These are phyloP conservation scores for Ischnura elegans DNA, from an alignment of 2,888 invertebrate species.

Conservation along the genomic window DNA sequence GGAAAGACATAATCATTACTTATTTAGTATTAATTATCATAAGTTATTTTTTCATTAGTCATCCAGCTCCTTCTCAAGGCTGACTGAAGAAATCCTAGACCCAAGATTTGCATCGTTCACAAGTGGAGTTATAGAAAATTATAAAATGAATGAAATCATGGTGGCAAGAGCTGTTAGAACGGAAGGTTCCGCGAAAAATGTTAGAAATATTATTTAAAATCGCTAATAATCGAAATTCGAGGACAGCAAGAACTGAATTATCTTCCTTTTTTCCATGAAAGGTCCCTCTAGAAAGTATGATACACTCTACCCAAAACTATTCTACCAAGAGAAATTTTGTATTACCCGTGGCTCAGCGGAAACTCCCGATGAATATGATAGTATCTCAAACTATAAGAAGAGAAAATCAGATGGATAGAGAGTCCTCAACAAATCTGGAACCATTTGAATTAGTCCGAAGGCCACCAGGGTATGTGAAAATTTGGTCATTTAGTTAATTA, in stretches of 20 bases:
- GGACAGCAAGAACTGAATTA: not conserved
- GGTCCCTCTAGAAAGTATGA: not conserved
- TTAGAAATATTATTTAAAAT: not conserved
- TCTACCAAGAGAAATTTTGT: not conserved
- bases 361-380: slow-evolving; percentile 19
- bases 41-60: not conserved
- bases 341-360: not conserved
- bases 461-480: not conserved
- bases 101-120: not conserved
- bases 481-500: not conserved
- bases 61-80: not conserved
- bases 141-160: not conserved
- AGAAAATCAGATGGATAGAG: not conserved
- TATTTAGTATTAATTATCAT: not conserved
- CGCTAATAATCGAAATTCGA: not conserved
- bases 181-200: not conserved
- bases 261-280: not conserved
- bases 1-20: no score
- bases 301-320: not conserved
- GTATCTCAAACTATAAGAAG: not conserved
- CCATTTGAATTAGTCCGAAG: not conserved
- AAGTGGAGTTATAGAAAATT: not conserved
- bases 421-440: not conserved
- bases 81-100: not conserved
- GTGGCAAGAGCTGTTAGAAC: not conserved